Evolutionary conservation across 2,113 vertebrate species (phyloP).

Genomic region (Puntigrus tetrazona): DNA sequence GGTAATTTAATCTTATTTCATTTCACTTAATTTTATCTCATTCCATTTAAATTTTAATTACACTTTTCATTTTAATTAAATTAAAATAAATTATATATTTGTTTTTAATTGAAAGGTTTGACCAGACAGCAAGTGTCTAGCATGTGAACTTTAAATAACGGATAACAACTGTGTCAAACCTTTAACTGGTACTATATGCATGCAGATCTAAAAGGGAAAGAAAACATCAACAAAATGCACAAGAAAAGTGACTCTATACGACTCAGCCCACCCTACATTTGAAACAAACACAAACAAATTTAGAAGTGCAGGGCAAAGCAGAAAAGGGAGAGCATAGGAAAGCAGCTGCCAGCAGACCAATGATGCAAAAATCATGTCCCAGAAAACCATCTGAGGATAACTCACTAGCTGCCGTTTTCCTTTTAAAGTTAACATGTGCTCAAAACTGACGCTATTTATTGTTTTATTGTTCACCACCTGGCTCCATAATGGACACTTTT

Average conservation of each 20-base stretch:
- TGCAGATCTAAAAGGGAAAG: background rate
- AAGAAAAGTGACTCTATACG: background rate
- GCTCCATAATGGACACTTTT: background rate
- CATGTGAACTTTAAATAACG: too few species aligned
- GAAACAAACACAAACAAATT: slow-evolving; percentile 13
- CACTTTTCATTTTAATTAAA: too few species aligned
- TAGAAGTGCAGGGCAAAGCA: slow-evolving; percentile 1
- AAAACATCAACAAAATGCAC: background rate
- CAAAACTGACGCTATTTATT: background rate
- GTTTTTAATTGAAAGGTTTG: too few species aligned
- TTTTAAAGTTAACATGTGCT: background rate
- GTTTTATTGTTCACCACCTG: background rate
- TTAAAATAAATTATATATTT: too few species aligned
- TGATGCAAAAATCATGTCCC: slow-evolving; percentile 66
- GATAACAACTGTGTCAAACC: background rate
- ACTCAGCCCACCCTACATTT: background rate
- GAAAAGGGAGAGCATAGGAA: background rate
- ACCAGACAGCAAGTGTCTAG: too few species aligned
- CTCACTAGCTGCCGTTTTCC: background rate
- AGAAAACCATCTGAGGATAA: slow-evolving; percentile 67
- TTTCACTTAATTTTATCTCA: too few species aligned
- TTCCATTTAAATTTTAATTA: too few species aligned
- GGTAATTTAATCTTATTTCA: too few species aligned
- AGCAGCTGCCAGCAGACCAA: slow-evolving; percentile 66
- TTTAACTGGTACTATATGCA: background rate